Conservation (phyloP, 2,113 vertebrate species). For the Corydoras maculifer region DNA sequence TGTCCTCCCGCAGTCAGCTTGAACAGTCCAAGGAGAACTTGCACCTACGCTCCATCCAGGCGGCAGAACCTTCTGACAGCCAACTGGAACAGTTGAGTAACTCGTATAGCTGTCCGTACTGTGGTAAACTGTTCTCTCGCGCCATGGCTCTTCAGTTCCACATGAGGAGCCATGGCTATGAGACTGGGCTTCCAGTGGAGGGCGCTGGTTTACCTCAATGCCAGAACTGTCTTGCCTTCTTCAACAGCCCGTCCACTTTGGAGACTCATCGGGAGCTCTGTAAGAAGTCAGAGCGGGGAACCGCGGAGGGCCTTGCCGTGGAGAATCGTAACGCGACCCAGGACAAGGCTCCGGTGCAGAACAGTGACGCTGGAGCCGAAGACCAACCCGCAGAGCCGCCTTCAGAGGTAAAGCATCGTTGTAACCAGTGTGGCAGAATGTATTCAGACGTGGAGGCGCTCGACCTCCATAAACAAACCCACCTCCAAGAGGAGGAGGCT, state of each 20-base stretch:
- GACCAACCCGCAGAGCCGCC: neutral
- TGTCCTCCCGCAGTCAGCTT: constrained; percentile 68
- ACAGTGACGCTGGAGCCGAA: no score
- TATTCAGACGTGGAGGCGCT: constrained; percentile 63
- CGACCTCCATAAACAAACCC: constrained; percentile 64
- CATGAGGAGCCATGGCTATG: constrained; percentile 68
- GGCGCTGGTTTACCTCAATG: constrained; percentile 53
- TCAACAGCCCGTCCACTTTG: constrained; percentile 53
- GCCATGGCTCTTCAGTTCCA: constrained; percentile 72
- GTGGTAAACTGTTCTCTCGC: constrained; percentile 65
- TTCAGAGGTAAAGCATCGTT: constrained; percentile 55
- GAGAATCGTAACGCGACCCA: neutral
- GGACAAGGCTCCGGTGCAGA: neutral
- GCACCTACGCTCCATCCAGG: constrained; percentile 42
- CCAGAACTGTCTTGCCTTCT: constrained; percentile 50
- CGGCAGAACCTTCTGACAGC: constrained; percentile 66
- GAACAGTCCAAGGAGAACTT: constrained; percentile 62
- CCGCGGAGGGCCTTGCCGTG: neutral
- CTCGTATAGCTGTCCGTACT: constrained; percentile 65
- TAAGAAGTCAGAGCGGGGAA: neutral
- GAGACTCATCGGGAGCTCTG: constrained; percentile 54
- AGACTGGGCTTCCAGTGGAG: constrained; percentile 48
- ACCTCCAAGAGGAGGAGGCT: constrained; percentile 42
- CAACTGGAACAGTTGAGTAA: constrained; percentile 69
- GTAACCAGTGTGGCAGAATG: constrained; percentile 55